Evolutionary conservation across 2,113 vertebrate genomes (phyloP).

Genomic region (Pitta sordida): DNA sequence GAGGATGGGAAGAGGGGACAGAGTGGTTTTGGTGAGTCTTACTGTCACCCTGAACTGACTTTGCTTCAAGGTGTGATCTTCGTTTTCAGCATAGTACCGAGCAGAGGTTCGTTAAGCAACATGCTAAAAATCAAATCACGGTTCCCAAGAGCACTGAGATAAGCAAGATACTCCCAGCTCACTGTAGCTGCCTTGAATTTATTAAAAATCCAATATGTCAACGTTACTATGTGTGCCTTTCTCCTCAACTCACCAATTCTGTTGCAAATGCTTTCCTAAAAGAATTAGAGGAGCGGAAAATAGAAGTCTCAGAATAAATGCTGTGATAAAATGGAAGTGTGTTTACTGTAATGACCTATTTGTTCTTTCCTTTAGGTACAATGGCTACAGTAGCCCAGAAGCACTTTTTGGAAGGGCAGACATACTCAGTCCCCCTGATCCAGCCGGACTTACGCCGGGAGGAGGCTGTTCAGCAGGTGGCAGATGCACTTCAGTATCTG

Average conservation of each 20-base stretch:
- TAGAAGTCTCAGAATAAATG: background rate
- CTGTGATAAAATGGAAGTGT: background rate
- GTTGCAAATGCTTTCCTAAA: background rate
- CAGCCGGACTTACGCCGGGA: conserved; percentile 90
- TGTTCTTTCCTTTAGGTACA: conserved; percentile 38
- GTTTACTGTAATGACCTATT: background rate
- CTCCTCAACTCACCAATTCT: background rate
- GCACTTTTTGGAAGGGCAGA: conserved; percentile 84
- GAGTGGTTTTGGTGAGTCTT: background rate
- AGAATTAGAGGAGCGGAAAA: background rate
- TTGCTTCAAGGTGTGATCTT: background rate
- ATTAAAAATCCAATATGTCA: background rate
- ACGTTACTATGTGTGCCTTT: background rate
- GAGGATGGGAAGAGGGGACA: background rate
- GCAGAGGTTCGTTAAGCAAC: background rate
- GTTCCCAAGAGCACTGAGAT: background rate
- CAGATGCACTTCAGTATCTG: conserved; percentile 86
- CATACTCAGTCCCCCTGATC: conserved; percentile 88
- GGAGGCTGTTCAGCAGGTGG: conserved; percentile 91
- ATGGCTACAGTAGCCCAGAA: conserved; percentile 80
- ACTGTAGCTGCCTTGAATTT: background rate
- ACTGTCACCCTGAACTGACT: background rate
- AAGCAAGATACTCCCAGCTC: background rate
- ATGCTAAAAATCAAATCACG: background rate
- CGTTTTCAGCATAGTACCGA: background rate